Evolutionary conservation across 2,797 vertebrate genomes (phyloP).

Genomic region (Micromesistius poutassou): DNA sequence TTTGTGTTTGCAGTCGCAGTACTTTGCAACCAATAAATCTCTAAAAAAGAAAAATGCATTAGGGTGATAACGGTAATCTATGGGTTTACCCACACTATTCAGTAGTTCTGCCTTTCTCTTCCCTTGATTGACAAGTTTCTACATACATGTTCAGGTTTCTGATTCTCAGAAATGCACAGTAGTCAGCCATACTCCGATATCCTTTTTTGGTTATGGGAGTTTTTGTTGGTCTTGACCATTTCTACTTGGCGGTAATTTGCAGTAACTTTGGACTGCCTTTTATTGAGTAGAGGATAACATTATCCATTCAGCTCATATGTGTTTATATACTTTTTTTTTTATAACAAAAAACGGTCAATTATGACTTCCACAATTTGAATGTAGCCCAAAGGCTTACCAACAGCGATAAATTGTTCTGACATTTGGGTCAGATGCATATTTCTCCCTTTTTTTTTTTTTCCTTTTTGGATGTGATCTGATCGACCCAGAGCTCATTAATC

Average conservation of each 20-base stretch:
- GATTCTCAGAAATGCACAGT: slow-evolving; percentile 61
- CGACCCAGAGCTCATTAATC: slow-evolving; percentile 44
- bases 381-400: not conserved
- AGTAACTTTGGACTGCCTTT: slow-evolving; percentile 61
- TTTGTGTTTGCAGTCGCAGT: slow-evolving; percentile 74
- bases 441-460: slow-evolving; percentile 39
- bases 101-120: slow-evolving; percentile 70
- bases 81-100: slow-evolving; percentile 63
- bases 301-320: not conserved
- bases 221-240: slow-evolving; percentile 63
- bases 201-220: slow-evolving; percentile 45
- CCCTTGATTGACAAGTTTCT: slow-evolving; percentile 43
- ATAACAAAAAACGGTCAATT: not conserved
- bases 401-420: not conserved
- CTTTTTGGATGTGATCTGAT: slow-evolving; percentile 44
- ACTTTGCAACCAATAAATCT: slow-evolving; percentile 66
- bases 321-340: not conserved
- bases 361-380: slow-evolving; percentile 1
- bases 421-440: slow-evolving; percentile 28
- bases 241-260: slow-evolving; percentile 53
- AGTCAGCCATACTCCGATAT: slow-evolving; percentile 55
- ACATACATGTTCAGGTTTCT: slow-evolving; percentile 54
- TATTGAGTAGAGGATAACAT: slow-evolving; percentile 32
- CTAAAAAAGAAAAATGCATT: slow-evolving; percentile 58
- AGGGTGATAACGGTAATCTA: slow-evolving; percentile 69